Evolutionary conservation across 2,797 vertebrate species (phyloP).

Genomic region (Pangasius djambal): DNA sequence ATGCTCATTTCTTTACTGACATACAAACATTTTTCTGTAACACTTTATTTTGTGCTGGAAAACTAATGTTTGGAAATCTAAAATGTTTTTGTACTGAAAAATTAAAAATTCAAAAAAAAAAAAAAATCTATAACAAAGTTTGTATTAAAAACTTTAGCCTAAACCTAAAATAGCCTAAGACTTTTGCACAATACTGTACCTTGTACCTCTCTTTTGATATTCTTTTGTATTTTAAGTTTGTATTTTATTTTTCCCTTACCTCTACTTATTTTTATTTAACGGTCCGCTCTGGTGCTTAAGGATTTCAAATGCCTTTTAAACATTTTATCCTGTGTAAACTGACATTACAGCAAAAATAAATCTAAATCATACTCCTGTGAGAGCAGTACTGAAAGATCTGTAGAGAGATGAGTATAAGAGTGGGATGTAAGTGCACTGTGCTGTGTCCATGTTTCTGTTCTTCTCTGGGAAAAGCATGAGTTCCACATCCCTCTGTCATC

Average conservation of each 20-base stretch:
- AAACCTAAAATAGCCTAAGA: no score
- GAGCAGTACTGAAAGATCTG: background rate
- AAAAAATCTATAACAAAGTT: no score
- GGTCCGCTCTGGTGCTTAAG: background rate
- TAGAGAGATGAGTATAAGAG: background rate
- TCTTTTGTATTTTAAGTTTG: background rate
- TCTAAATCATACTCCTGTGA: background rate
- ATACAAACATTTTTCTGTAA: no score
- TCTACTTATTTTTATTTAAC: background rate
- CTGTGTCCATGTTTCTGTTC: background rate
- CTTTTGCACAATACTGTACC: background rate
- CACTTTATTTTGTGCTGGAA: no score
- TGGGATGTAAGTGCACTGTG: background rate
- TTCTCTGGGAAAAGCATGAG: background rate
- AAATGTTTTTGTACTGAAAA: no score
- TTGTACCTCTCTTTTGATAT: background rate
- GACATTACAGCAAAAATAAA: background rate
- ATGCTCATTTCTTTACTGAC: no score
- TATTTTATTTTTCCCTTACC: background rate
- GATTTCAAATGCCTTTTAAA: background rate
- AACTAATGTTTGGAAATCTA: no score
- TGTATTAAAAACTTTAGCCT: no score
- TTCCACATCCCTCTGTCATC: conserved; percentile 10
- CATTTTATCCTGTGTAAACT: background rate
- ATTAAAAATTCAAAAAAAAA: no score